Conservation (phyloP, 2,888 invertebrate species). For the Aleiodes testaceus region DNA sequence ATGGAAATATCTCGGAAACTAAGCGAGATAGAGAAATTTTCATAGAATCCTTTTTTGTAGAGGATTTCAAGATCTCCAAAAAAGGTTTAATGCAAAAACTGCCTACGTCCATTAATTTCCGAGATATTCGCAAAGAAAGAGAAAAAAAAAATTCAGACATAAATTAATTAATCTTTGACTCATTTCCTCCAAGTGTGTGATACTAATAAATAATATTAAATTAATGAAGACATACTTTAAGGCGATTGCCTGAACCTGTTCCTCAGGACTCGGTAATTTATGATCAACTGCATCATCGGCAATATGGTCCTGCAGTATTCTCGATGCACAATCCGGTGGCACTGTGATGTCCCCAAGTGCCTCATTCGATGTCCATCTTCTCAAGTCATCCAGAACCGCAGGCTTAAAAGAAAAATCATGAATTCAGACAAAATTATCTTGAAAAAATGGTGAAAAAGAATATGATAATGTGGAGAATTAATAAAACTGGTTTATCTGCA, state of each 20-base stretch:
- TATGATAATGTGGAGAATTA: no score
- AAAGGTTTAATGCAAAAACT: no score
- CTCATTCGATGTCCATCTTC: conserved; percentile 89
- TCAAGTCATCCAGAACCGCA: conserved; percentile 84
- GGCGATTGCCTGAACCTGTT: conserved; percentile 87
- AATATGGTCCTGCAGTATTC: conserved; percentile 78
- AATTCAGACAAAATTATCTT: no score
- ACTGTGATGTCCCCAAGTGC: conserved; percentile 88
- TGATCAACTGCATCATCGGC: conserved; percentile 86
- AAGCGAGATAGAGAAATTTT: no score
- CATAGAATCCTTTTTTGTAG: no score
- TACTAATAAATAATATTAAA: conserved; percentile 19
- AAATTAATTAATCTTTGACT: neutral
- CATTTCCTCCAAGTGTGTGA: neutral
- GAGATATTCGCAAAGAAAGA: no score
- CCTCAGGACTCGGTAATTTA: conserved; percentile 90
- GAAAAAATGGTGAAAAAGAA: no score
- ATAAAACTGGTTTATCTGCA: conserved; percentile 25
- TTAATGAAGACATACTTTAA: conserved; percentile 78
- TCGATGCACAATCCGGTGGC: conserved; percentile 84
- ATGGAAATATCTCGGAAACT: no score
- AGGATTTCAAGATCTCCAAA: no score
- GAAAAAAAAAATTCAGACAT: no score
- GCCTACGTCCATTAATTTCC: no score
- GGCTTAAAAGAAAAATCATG: conserved; percentile 76